Evolutionary conservation across 2,888 invertebrate species (phyloP).

Genomic region (Euspilapteryx auroguttella): DNA sequence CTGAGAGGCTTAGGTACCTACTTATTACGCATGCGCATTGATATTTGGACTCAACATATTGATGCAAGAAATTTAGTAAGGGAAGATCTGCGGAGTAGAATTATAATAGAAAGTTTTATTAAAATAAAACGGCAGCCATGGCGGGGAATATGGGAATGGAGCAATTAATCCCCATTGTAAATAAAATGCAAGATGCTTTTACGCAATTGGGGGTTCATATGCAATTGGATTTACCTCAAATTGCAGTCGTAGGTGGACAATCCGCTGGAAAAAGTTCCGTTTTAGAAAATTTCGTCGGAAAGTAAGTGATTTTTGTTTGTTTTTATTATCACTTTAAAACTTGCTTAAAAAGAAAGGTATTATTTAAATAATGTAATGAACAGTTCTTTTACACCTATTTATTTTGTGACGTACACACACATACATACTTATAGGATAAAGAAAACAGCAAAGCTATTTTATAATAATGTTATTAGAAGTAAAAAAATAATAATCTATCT

Average conservation of each 20-base stretch:
- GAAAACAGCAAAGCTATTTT: too few relatives aligned
- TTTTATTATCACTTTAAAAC: too few relatives aligned
- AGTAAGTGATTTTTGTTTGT: constrained; percentile 80
- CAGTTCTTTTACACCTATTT: too few relatives aligned
- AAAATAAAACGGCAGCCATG: constrained; percentile 52
- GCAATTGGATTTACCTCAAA: constrained; percentile 98
- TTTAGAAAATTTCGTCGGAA: constrained; percentile 99
- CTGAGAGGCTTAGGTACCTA: too few relatives aligned
- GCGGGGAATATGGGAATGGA: constrained; percentile 91
- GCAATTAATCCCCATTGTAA: constrained; percentile 98
- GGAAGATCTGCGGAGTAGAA: constrained; percentile 46
- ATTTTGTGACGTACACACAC: too few relatives aligned
- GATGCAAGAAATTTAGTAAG: constrained; percentile 52
- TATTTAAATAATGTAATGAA: too few relatives aligned
- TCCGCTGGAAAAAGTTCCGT: constrained; percentile 99
- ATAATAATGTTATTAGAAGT: too few relatives aligned
- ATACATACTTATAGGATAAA: too few relatives aligned
- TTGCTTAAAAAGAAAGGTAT: too few relatives aligned
- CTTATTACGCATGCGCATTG: constrained; percentile 36
- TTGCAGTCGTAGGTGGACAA: constrained; percentile 99
- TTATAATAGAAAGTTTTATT: constrained; percentile 39
- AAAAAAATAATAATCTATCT: too few relatives aligned
- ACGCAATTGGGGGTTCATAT: constrained; percentile 96
- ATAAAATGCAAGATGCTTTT: constrained; percentile 99
- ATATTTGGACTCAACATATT: constrained; percentile 26